Evolutionary conservation across 1,140 invertebrate species (phyloP).

Genomic region (Lepidurus packardi): DNA sequence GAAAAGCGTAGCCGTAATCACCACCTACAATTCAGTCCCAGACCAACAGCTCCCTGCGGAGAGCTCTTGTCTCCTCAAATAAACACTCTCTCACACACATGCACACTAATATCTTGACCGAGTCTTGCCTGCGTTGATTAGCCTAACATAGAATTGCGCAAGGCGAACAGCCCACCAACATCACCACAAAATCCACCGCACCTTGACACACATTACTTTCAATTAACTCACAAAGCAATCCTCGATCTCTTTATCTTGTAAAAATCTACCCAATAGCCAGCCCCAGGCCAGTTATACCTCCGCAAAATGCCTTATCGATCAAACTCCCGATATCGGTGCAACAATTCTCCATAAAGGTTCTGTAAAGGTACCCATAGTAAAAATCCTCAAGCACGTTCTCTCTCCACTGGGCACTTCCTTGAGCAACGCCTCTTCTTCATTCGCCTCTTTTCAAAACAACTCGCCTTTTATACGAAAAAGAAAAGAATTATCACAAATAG

Average conservation of each 20-base stretch:
- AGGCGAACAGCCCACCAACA: not conserved
- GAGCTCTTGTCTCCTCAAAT: not conserved
- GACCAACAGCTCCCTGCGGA: not conserved
- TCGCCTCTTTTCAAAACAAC: not conserved
- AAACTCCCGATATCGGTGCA: conserved; percentile 7
- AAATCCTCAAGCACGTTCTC: not conserved
- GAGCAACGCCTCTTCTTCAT: not conserved
- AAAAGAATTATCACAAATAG: not conserved
- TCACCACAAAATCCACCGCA: not conserved
- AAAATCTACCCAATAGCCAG: not conserved
- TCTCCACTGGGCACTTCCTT: not conserved
- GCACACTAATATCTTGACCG: not conserved
- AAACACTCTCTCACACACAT: not conserved
- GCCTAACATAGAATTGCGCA: not conserved
- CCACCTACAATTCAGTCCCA: not conserved
- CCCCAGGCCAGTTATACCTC: not conserved
- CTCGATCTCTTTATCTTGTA: not conserved
- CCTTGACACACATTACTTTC: not conserved
- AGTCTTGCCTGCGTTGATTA: not conserved
- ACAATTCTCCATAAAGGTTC: not conserved
- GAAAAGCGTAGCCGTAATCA: not conserved
- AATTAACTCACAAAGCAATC: not conserved
- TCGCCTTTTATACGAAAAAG: not conserved
- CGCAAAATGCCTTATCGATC: not conserved
- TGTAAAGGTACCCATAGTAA: not conserved